A percentile compares a stretch with the other conserved stretches of the same genome.
These are phyloP conservation scores for Aviceda subcristata DNA, from an alignment of 2,113 vertebrate genomes.

Conservation along the genomic window DNA sequence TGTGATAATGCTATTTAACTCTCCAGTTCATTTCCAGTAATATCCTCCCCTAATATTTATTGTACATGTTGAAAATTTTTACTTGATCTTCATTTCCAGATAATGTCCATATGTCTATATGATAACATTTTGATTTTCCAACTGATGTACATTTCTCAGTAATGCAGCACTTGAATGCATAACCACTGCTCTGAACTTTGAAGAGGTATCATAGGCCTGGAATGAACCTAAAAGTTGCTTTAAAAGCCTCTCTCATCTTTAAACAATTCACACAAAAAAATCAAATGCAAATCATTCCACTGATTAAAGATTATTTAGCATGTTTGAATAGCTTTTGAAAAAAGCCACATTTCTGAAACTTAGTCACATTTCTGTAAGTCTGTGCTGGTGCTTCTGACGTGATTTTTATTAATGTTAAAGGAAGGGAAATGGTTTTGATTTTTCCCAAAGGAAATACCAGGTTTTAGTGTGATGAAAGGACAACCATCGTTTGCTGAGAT, in stretches of 20 bases:
- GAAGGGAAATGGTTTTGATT: neutral
- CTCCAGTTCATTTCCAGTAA: neutral
- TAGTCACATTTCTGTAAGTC: neutral
- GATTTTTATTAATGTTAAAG: constrained; percentile 1
- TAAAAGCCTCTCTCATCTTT: constrained; percentile 28
- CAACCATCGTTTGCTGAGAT: neutral
- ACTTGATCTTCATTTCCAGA: neutral
- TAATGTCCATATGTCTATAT: neutral
- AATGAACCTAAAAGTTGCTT: neutral
- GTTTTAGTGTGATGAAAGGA: neutral
- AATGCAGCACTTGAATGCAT: neutral
- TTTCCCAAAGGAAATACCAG: neutral
- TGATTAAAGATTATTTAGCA: constrained; percentile 44
- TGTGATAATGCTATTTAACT: neutral
- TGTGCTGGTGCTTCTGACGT: neutral
- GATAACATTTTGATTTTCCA: constrained; percentile 42
- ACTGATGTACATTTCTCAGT: constrained; percentile 4
- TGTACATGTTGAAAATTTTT: neutral
- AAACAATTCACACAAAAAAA: neutral
- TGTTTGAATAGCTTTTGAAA: neutral
- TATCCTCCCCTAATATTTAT: neutral
- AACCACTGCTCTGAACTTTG: neutral
- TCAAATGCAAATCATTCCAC: neutral
- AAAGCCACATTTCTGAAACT: neutral
- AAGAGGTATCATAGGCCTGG: neutral